A percentile compares a stretch with the other conserved stretches of the same genome.
Evolutionary conservation across 2,888 invertebrate genomes (phyloP).

Genomic region (Aethes cnicana): DNA sequence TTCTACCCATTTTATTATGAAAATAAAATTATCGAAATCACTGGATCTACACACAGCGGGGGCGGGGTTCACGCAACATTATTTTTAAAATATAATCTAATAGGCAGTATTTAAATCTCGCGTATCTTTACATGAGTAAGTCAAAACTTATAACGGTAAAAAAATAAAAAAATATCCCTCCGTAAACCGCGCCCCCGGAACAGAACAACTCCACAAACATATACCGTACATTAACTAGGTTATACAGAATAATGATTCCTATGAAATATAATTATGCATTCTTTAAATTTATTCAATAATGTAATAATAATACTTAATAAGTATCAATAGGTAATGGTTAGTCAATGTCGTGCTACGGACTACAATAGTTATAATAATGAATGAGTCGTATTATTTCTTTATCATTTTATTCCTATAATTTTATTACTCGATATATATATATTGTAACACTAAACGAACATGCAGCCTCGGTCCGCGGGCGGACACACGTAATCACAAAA

Average conservation of each 20-base stretch:
- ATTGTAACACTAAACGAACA: conserved; percentile 74
- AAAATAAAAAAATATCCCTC: conserved; percentile 82
- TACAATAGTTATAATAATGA: conserved; percentile 79
- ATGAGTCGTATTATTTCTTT: conserved; percentile 79
- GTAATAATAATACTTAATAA: conserved; percentile 82
- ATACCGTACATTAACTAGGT: conserved; percentile 73
- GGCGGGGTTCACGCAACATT: conserved; percentile 77
- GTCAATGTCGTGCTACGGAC: conserved; percentile 79
- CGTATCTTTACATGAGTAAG: conserved; percentile 75
- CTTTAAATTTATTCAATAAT: conserved; percentile 82
- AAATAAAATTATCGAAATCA: conserved; percentile 81
- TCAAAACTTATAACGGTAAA: conserved; percentile 81
- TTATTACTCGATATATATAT: conserved; percentile 68
- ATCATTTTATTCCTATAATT: conserved; percentile 72
- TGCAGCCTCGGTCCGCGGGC: conserved; percentile 72
- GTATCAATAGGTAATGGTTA: conserved; percentile 82
- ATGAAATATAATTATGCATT: conserved; percentile 84
- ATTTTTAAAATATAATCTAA: conserved; percentile 82
- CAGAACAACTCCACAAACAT: conserved; percentile 50
- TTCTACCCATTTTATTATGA: conserved; percentile 81
- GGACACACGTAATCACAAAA: conserved; percentile 79
- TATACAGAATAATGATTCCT: conserved; percentile 84
- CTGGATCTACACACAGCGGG: conserved; percentile 74
- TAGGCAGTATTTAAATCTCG: conserved; percentile 77
- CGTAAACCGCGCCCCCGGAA: conserved; percentile 77